Conservation (phyloP, 2,797 vertebrate genomes). For the Tachyglossus aculeatus region DNA sequence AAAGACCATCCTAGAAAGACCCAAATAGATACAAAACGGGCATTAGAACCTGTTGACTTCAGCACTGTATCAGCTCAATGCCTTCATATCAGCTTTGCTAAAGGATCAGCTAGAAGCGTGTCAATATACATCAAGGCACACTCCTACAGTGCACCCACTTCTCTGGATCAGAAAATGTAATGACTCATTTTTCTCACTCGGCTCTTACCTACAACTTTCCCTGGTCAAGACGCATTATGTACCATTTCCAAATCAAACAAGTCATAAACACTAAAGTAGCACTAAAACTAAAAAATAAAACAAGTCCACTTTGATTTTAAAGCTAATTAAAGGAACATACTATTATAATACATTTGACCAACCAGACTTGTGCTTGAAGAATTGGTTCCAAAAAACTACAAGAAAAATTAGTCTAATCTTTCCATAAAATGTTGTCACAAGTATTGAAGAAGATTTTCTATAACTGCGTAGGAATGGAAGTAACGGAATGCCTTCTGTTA, state of each 20-base stretch:
- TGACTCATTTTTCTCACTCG: slow-evolving; percentile 19
- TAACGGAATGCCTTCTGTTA: slow-evolving; percentile 37
- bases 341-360: slow-evolving; percentile 57
- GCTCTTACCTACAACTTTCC: slow-evolving; percentile 31
- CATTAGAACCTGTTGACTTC: too few species aligned
- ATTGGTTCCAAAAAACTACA: slow-evolving; percentile 38
- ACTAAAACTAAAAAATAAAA: slow-evolving; percentile 65
- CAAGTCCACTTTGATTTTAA: slow-evolving; percentile 64
- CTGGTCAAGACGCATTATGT: slow-evolving; percentile 39
- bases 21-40: too few species aligned
- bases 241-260: slow-evolving; percentile 52
- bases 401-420: slow-evolving; percentile 57
- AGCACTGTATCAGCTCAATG: too few species aligned
- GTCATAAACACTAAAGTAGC: slow-evolving; percentile 60
- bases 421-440: slow-evolving; percentile 43
- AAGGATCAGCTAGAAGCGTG: slow-evolving; percentile 12
- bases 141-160: background rate
- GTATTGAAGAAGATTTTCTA: slow-evolving; percentile 48
- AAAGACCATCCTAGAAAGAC: too few species aligned
- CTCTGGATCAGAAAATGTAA: slow-evolving; percentile 4
- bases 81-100: slow-evolving; percentile 11
- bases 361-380: slow-evolving; percentile 57
- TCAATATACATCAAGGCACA: background rate
- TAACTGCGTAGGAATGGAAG: slow-evolving; percentile 53
- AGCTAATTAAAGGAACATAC: slow-evolving; percentile 59